Conservation (phyloP, 2,113 vertebrate genomes). For the Corvus hawaiiensis region DNA sequence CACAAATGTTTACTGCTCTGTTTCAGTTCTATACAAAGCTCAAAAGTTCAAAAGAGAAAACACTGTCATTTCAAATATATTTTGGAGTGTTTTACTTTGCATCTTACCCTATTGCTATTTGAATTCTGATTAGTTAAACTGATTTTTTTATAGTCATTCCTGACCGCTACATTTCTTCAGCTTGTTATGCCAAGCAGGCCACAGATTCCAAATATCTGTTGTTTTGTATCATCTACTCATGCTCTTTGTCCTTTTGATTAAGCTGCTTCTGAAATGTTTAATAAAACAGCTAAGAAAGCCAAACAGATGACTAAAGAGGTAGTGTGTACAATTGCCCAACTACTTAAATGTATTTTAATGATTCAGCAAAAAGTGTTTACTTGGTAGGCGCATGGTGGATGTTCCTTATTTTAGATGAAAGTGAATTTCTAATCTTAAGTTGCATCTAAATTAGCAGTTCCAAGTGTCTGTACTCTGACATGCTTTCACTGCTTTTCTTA, state of each 20-base stretch:
- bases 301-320: not conserved
- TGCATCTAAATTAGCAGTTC: not conserved
- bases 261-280: not conserved
- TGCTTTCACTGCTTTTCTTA: not conserved
- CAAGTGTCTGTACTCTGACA: not conserved
- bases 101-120: not conserved
- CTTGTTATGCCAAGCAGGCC: not conserved
- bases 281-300: not conserved
- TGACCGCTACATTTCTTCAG: not conserved
- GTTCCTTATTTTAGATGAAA: constrained; percentile 24
- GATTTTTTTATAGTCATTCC: not conserved
- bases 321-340: not conserved
- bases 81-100: not conserved
- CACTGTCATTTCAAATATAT: not conserved
- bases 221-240: not conserved
- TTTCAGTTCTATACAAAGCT: not conserved
- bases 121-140: not conserved
- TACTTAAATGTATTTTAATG: not conserved
- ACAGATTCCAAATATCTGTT: not conserved
- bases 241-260: not conserved
- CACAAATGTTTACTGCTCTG: not conserved
- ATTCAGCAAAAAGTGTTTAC: not conserved
- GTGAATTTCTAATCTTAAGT: not conserved
- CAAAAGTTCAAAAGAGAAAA: not conserved
- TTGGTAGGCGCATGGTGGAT: not conserved